These are phyloP conservation scores for Rousettus leschenaultii DNA, from an alignment of 2,113 vertebrate genomes.

Conservation along the genomic window DNA sequence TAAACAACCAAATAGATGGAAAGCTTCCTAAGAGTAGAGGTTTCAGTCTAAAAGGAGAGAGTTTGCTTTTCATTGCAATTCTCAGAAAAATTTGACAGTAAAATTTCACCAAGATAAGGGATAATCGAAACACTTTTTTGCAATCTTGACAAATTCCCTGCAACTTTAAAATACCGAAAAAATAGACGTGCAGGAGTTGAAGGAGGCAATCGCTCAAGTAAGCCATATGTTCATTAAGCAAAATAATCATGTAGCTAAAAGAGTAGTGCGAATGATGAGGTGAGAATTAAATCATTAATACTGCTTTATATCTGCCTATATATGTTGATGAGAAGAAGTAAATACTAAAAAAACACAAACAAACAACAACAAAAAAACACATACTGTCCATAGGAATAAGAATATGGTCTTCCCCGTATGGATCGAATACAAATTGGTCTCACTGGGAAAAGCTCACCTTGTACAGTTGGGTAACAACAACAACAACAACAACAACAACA, in stretches of 20 bases:
- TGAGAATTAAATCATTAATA: background rate
- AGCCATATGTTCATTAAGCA: background rate
- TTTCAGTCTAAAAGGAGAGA: background rate
- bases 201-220: background rate
- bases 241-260: background rate
- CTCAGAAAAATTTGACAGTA: background rate
- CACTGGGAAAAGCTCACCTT: background rate
- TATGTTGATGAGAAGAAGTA: background rate
- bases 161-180: background rate
- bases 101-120: background rate
- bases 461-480: background rate
- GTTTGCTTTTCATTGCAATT: background rate
- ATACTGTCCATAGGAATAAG: background rate
- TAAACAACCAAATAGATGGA: background rate
- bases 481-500: background rate
- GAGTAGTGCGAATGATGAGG: background rate
- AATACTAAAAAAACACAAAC: background rate
- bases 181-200: background rate
- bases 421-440: background rate
- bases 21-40: rapidly evolving
- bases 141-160: background rate
- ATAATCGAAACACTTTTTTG: background rate
- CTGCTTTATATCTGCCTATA: background rate
- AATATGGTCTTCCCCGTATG: background rate
- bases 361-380: background rate